These are phyloP conservation scores for Bos indicus DNA, from an alignment of 2,113 vertebrate genomes.

Conservation along the genomic window DNA sequence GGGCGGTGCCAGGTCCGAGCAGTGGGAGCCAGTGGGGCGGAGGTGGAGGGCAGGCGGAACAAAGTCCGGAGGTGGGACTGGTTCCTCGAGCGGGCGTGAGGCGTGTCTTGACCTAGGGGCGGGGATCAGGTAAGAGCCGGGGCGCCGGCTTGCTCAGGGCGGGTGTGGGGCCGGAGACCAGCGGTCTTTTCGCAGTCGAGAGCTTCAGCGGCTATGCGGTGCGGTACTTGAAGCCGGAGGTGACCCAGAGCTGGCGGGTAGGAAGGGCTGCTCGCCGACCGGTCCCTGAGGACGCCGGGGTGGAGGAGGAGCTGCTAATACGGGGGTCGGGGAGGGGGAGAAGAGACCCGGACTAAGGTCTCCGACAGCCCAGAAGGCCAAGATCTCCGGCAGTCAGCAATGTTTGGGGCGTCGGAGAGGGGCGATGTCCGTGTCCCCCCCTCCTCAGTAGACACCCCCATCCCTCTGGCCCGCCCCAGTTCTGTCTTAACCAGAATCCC, in stretches of 20 bases:
- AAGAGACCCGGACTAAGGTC: not conserved
- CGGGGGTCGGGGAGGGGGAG: not conserved
- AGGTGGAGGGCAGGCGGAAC: not conserved
- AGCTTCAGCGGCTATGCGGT: conserved; percentile 69
- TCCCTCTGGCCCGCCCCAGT: conserved; percentile 44
- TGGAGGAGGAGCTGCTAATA: not conserved
- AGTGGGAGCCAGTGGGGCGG: not conserved
- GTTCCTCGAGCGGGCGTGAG: not conserved
- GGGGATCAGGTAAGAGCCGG: not conserved
- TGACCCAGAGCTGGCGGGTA: conserved; percentile 76
- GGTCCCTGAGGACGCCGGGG: not conserved
- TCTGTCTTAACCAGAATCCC: conserved; percentile 73
- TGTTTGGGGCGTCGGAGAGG: not conserved
- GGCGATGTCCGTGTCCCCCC: rapidly evolving
- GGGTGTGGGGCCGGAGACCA: rapidly evolving
- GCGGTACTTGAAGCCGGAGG: conserved; percentile 64
- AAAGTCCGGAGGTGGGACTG: not conserved
- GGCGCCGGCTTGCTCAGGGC: not conserved
- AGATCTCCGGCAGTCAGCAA: not conserved
- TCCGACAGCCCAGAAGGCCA: not conserved
- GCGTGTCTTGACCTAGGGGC: not conserved
- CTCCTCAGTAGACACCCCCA: not conserved
- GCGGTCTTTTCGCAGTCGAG: conserved; percentile 50
- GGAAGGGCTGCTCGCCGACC: not conserved
- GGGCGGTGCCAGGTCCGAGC: not conserved